Base-by-base conservation (phyloP, 2,888 invertebrate species). In the Hartigia nigra region DNA sequence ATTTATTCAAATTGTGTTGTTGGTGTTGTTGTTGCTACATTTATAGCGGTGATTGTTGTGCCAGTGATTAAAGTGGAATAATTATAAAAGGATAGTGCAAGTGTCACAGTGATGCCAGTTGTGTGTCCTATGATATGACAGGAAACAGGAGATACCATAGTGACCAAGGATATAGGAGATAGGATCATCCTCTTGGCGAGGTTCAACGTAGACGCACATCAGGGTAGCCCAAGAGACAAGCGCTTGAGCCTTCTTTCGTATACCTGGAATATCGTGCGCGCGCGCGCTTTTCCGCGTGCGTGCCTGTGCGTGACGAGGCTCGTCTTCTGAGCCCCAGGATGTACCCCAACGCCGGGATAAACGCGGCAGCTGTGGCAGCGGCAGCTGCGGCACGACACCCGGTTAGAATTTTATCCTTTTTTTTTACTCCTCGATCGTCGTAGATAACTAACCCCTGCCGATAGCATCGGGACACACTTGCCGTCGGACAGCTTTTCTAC, bases 361-460 rank as follows among this genome's bases (percentile, higher is more conserved):
- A 90, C 87, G 90, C 90, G 86, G 91, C 91, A 88, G 91, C 91
- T 88, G 91, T 88, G 82, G 91, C 91, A 79, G 91, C 90, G 82
- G 91, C 91, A 87, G 91, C 91, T 88, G 91, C 91, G 78, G 91
- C 91, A 80, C 87, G 91, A 83, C 91, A 91, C 88, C 91, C 91
- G 89, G 91, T 91, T 87, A 86, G 86, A 77, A 79, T 83, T 82
- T 83, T 81, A 80, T 75, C 34, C 77, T 77, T 78, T 81, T 82
- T 81, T 81, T 76, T 74, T 74, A 69, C 70, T 55, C 39, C 39
- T 39, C 39, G 39, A 55, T 55, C 39, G 23, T 23, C 39, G 39
- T 55, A 55, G 39, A 55, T 55, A 55, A 55, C 39, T 9, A 55
- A 55, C 23, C 39, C 39, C 39, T 23, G 39, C 23, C 39, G 39